Base-by-base conservation (phyloP, 1,140 invertebrate species). In the Onthophagus taurus region DNA sequence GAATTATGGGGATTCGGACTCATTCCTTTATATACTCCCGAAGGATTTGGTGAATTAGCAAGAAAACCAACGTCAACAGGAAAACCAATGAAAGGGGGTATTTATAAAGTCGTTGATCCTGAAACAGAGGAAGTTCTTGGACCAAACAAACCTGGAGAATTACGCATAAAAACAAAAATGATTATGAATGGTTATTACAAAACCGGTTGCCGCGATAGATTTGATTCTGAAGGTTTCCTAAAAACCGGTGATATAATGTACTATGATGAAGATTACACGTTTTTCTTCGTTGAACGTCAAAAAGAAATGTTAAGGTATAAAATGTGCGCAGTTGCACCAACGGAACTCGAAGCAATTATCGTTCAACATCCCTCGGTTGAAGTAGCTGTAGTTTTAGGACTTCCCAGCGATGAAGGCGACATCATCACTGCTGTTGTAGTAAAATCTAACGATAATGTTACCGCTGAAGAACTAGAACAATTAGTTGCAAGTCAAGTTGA, bases 281-380 rank as follows among this genome's bases (percentile, higher is more conserved):
- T 85, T 18, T 80, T 66, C 47, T 70, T 85, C 26, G 70, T 78
- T 7, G 81, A 81, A 45, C 65, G 84, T 36, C 59, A 83, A 20
- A 85, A 84, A 49, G 81, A 84, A 53, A 66, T 85, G 14, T 81
- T 85, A 39, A 85, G 85, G 63, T 82, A 77, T 31, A 72, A 71
- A 55, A 71, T 66, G 21, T 57, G 51, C n/a, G 41, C 69, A 64
- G 64, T 71, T 31, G 64, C 65, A 4, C 69, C 68, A 16, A 58
- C 63, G 0, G 65, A 67, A 51, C 70, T 88, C 11, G 84, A 88
- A 60, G 66, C 64, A 19, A 55, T 85, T 4, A 66, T 88, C 7
- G 52, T 75, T 3, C 61, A 64, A 13, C 78, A 84, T 59, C 72
- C 75, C 1, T 69, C 57, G 1, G 70, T 88, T 2, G 55, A 64